Conservation (phyloP, 1,140 invertebrate genomes). For the Cephus cinctus region DNA sequence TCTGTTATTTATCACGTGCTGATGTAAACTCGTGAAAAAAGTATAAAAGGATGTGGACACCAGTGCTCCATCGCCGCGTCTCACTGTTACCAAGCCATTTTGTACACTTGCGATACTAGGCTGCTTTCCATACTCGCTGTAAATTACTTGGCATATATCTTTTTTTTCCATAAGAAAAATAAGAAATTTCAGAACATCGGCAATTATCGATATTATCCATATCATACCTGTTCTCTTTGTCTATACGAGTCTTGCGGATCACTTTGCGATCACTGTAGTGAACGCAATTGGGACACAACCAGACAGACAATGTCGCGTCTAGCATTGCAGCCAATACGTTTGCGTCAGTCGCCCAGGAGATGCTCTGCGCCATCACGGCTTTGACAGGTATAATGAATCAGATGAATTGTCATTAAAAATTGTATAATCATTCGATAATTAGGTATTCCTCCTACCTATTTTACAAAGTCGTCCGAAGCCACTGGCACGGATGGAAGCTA, state of each 20-base stretch:
- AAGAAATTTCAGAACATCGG: background rate
- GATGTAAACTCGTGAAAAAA: conserved; percentile 66
- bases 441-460: conserved; percentile 61
- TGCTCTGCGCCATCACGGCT: conserved; percentile 77
- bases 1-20: conserved; percentile 61
- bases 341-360: conserved; percentile 79
- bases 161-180: background rate
- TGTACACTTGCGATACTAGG: conserved; percentile 76
- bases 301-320: conserved; percentile 80
- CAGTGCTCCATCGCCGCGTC: conserved; percentile 70
- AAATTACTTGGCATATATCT: conserved; percentile 17
- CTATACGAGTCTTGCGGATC: conserved; percentile 62
- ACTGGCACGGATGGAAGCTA: conserved; percentile 68
- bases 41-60: conserved; percentile 66
- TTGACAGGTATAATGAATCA: conserved; percentile 20
- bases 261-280: conserved; percentile 71
- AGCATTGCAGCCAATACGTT: conserved; percentile 84
- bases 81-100: conserved; percentile 74
- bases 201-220: background rate
- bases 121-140: conserved; percentile 77
- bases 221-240: conserved; percentile 64
- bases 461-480: conserved; percentile 69
- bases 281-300: conserved; percentile 73
- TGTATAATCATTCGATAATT: conserved; percentile 2
- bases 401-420: background rate